These are phyloP conservation scores for Charanyca ferruginea DNA, from an alignment of 2,888 invertebrate genomes.

Conservation along the genomic window DNA sequence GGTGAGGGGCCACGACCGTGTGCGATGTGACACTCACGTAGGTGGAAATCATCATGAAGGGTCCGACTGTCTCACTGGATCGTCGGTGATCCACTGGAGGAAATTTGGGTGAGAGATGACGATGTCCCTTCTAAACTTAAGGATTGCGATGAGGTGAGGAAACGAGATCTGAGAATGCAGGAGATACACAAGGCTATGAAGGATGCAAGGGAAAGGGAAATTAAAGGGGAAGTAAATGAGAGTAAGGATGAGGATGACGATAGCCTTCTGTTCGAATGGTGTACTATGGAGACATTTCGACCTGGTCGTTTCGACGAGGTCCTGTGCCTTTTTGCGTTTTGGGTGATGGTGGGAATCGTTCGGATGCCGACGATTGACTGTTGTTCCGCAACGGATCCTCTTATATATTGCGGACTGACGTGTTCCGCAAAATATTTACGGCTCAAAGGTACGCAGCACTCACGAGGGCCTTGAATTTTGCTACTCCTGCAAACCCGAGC, in stretches of 20 bases:
- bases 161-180: not conserved
- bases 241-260: slow-evolving; percentile 6
- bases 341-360: slow-evolving; percentile 33
- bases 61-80: no score
- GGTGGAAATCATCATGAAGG: no score
- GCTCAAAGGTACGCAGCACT: not conserved
- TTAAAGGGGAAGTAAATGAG: not conserved
- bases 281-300: slow-evolving; percentile 20
- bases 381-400: slow-evolving; percentile 2
- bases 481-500: no score
- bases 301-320: slow-evolving; percentile 21
- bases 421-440: not conserved
- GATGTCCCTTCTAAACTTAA: slow-evolving; percentile 19
- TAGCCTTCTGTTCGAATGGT: slow-evolving; percentile 2
- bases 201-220: not conserved
- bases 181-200: not conserved
- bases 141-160: not conserved
- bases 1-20: no score
- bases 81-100: not conserved
- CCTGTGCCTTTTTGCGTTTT: slow-evolving; percentile 21
- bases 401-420: slow-evolving; percentile 14
- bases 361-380: slow-evolving; percentile 20
- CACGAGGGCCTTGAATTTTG: no score
- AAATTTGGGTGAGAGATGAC: slow-evolving; percentile 19
- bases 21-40: no score